Conservation (phyloP, 2,113 vertebrate species). For the Lonchura striata region DNA sequence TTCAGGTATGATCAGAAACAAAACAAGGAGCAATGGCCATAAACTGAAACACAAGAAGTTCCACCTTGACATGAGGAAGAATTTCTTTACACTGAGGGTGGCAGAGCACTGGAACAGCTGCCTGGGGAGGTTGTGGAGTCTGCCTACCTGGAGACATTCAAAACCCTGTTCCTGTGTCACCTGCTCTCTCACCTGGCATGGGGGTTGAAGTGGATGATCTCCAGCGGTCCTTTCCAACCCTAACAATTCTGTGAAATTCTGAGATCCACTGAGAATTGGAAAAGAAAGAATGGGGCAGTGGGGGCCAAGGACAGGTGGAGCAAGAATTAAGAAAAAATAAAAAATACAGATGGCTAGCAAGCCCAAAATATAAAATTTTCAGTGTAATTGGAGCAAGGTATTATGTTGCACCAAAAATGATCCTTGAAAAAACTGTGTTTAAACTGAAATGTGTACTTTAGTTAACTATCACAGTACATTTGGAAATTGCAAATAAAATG, state of each 20-base stretch:
- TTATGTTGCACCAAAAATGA: not conserved
- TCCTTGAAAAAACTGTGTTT: not conserved
- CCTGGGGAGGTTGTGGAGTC: fast-evolving
- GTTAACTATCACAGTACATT: not conserved
- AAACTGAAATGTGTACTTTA: not conserved
- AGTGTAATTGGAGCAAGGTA: not conserved
- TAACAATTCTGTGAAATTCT: not conserved
- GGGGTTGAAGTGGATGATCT: not conserved
- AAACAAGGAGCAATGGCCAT: fast-evolving
- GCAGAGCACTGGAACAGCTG: not conserved
- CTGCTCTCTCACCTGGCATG: not conserved
- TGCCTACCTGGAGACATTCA: not conserved
- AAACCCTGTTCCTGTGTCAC: not conserved
- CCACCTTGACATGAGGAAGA: not conserved
- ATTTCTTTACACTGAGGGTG: not conserved
- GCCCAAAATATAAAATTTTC: not conserved
- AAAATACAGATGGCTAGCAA: not conserved
- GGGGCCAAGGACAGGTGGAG: fast-evolving
- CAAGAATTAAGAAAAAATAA: not conserved
- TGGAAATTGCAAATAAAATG: not conserved
- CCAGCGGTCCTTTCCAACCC: not conserved
- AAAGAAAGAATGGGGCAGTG: not conserved
- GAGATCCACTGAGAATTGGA: not conserved
- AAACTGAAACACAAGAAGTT: not conserved
- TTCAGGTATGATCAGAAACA: fast-evolving